A percentile compares a stretch with the other conserved stretches of the same genome.
phyloP scores from a whole-genome alignment of 2,113 vertebrate species.

The Campylomormyrus tamandua region DNA sequence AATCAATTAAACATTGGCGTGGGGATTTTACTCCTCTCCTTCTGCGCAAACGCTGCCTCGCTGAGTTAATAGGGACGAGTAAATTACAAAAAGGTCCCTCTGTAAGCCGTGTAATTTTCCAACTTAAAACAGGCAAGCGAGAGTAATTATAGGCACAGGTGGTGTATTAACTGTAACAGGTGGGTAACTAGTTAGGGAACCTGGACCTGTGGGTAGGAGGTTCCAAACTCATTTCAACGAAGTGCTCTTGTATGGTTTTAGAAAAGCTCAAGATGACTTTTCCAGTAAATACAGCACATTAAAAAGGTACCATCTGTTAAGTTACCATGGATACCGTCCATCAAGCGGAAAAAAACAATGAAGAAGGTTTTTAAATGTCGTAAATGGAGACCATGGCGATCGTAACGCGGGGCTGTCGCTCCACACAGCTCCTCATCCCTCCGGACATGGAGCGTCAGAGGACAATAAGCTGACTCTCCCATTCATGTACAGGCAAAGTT shows the following conservation, averaged over 20 bases:
- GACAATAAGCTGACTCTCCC: neutral
- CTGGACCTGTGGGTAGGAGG: neutral
- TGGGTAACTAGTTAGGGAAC: neutral
- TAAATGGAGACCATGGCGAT: neutral
- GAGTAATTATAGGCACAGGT: conserved; percentile 2
- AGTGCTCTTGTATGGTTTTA: neutral
- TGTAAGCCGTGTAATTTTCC: neutral
- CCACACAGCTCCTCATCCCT: neutral
- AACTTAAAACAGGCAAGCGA: too few relatives aligned
- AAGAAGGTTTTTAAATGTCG: neutral
- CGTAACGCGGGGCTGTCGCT: too few relatives aligned
- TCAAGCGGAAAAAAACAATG: neutral
- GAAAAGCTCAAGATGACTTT: neutral
- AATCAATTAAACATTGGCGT: conserved; percentile 9
- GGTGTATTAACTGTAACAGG: neutral
- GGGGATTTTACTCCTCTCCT: neutral
- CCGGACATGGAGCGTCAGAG: neutral
- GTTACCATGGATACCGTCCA: neutral
- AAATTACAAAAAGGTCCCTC: neutral
- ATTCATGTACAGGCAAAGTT: neutral
- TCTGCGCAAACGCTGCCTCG: neutral
- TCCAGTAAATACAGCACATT: neutral
- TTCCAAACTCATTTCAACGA: neutral
- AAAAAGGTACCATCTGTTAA: neutral
- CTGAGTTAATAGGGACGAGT: neutral